phyloP scores from a whole-genome alignment of 1,140 invertebrate species.

The Lepeophtheirus salmonis region DNA sequence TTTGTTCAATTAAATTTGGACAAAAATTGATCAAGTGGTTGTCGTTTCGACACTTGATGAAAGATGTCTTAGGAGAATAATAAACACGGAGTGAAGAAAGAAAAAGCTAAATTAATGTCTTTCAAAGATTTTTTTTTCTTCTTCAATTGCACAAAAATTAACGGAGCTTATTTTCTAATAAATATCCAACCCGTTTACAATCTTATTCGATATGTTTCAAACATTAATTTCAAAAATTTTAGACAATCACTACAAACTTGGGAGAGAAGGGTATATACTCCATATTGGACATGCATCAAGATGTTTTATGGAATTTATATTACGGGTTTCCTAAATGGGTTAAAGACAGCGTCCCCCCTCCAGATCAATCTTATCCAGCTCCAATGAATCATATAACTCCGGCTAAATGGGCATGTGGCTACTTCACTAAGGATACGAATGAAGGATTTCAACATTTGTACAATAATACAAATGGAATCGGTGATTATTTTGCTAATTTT shows the following conservation, averaged over 20 bases:
- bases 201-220: too few species aligned
- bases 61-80: too few species aligned
- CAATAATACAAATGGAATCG: constrained; percentile 4
- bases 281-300: constrained; percentile 11
- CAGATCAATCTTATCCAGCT: neutral
- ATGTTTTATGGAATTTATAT: constrained; percentile 4
- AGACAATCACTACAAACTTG: neutral
- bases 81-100: too few species aligned
- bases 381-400: neutral
- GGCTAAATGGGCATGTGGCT: constrained; percentile 3
- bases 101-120: too few species aligned
- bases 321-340: constrained; percentile 7
- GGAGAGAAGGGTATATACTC: neutral
- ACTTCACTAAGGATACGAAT: constrained; percentile 6
- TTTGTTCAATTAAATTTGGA: too few species aligned
- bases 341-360: neutral
- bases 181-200: too few species aligned
- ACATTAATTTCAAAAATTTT: too few species aligned
- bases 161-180: too few species aligned
- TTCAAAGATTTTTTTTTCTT: too few species aligned
- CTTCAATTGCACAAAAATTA: too few species aligned
- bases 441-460: constrained; percentile 7
- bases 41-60: too few species aligned
- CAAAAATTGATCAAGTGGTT: too few species aligned
- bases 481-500: neutral